These are phyloP conservation scores for Balaeniceps rex DNA, from an alignment of 2,113 vertebrate species.

Conservation along the genomic window DNA sequence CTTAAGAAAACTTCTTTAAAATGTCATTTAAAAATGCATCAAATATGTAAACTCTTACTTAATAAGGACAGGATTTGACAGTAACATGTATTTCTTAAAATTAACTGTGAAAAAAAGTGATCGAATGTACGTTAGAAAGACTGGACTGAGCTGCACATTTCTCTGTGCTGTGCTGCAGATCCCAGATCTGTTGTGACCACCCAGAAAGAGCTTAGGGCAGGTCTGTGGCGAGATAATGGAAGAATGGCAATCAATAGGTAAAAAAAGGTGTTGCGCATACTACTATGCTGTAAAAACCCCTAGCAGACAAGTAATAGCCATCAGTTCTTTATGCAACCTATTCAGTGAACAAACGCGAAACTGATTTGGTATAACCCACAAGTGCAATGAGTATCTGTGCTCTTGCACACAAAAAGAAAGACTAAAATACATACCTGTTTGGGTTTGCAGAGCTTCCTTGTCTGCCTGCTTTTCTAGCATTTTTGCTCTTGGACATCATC, in stretches of 20 bases:
- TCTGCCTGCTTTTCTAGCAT: not conserved
- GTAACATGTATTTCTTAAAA: not conserved
- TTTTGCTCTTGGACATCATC: not conserved
- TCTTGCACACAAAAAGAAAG: not conserved
- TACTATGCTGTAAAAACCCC: not conserved
- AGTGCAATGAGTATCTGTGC: not conserved
- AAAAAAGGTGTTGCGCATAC: not conserved
- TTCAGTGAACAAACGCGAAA: not conserved
- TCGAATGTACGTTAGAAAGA: not conserved
- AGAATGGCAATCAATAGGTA: not conserved
- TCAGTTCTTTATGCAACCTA: not conserved
- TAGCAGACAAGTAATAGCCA: not conserved
- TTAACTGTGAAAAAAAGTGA: not conserved
- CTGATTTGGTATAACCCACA: not conserved
- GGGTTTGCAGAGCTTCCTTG: not conserved
- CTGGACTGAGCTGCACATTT: not conserved
- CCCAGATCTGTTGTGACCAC: not conserved
- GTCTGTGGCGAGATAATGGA: not conserved
- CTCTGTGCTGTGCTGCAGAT: not conserved
- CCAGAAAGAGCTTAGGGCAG: not conserved
- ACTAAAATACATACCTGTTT: not conserved
- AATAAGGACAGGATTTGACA: not conserved
- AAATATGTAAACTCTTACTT: not conserved
- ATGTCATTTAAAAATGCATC: constrained; percentile 53
- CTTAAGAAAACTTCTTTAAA: constrained; percentile 54